Evolutionary conservation across 2,888 invertebrate genomes (phyloP).

Genomic region (Tetranychus truncatus): DNA sequence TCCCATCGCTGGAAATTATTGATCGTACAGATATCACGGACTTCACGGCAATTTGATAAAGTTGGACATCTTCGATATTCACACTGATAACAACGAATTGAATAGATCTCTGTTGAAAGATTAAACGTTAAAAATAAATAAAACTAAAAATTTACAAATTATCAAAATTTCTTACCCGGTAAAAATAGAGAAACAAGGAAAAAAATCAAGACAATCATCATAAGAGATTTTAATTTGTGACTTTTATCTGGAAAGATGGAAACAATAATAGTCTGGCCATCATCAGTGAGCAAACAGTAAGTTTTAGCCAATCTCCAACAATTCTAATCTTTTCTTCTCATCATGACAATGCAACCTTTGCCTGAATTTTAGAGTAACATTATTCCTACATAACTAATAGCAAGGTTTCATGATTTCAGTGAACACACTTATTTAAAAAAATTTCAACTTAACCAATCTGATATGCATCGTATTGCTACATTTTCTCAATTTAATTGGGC

Average conservation of each 20-base stretch:
- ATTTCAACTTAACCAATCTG: background rate
- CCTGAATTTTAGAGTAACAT: no score
- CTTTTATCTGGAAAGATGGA: background rate
- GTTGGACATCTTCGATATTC: conserved; percentile 8
- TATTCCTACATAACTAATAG: no score
- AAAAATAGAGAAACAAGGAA: background rate
- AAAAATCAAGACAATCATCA: background rate
- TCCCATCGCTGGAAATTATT: conserved; percentile 17
- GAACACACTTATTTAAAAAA: no score
- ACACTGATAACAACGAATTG: conserved; percentile 9
- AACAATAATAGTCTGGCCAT: no score
- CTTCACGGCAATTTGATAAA: background rate
- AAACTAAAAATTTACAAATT: background rate
- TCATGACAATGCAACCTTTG: background rate
- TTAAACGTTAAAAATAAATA: background rate
- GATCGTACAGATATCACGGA: conserved; percentile 18
- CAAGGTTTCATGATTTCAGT: no score
- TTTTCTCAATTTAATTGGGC: background rate
- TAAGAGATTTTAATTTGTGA: no score
- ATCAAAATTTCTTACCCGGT: background rate
- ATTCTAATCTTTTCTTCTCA: background rate
- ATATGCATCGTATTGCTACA: background rate
- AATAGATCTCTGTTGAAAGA: background rate
- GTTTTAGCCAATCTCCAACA: background rate
- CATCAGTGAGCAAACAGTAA: background rate